These are phyloP conservation scores for Melipona beecheii DNA, from an alignment of 2,888 invertebrate species.

Conservation along the genomic window DNA sequence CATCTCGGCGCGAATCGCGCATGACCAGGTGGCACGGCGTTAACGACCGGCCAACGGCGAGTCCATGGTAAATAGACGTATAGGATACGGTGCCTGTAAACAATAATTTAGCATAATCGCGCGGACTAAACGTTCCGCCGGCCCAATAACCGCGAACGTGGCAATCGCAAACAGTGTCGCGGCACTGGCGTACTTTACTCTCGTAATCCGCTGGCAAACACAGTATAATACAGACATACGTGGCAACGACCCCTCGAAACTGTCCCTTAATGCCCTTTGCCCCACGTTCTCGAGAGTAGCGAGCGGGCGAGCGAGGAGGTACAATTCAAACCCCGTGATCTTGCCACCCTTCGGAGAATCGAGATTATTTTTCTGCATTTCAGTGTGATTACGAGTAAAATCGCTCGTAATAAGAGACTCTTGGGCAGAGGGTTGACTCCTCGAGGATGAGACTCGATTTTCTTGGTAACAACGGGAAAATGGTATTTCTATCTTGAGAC, in stretches of 20 bases:
- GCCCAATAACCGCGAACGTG: conserved; percentile 79
- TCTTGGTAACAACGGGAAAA: background rate
- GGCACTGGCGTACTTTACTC: conserved; percentile 76
- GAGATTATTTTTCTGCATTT: conserved; percentile 24
- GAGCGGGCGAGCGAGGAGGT: background rate
- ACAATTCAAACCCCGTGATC: conserved; percentile 4
- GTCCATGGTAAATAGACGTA: conserved; percentile 70
- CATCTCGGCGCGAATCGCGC: background rate
- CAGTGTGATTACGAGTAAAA: background rate
- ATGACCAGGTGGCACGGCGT: background rate
- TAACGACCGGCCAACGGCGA: conserved; percentile 53
- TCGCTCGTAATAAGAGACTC: background rate
- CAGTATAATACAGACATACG: conserved; percentile 80
- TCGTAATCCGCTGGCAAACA: conserved; percentile 80
- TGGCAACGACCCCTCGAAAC: conserved; percentile 71
- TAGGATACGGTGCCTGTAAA: conserved; percentile 71
- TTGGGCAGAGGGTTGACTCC: background rate
- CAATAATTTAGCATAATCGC: conserved; percentile 81
- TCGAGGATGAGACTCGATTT: background rate
- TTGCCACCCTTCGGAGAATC: background rate
- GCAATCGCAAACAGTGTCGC: conserved; percentile 77
- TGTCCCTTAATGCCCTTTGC: conserved; percentile 58
- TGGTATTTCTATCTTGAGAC: background rate
- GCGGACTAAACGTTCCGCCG: conserved; percentile 71
- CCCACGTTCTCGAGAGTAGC: background rate